Evolutionary conservation across 2,888 invertebrate species (phyloP).

Genomic region (Trichogramma evanescens): DNA sequence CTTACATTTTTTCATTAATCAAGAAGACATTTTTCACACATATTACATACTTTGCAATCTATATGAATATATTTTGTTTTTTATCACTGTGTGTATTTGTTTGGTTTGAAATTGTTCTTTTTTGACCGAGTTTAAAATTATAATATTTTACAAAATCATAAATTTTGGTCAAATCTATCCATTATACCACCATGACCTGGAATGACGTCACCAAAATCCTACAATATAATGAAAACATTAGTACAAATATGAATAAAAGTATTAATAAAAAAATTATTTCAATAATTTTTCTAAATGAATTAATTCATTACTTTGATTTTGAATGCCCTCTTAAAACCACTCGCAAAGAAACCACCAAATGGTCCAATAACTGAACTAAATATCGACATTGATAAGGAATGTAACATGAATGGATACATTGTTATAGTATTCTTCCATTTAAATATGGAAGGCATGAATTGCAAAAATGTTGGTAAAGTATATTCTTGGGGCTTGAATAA

Average conservation of each 20-base stretch:
- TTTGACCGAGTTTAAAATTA: constrained; percentile 1
- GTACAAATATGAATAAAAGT: background rate
- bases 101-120: constrained; percentile 16
- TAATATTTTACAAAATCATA: constrained; percentile 9
- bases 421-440: constrained; percentile 66
- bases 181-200: constrained; percentile 99
- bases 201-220: constrained; percentile 99
- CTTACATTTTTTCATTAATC: constrained; percentile 1
- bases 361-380: constrained; percentile 99
- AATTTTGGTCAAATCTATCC: constrained; percentile 82
- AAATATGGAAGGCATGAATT: constrained; percentile 51
- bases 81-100: constrained; percentile 13
- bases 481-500: constrained; percentile 86
- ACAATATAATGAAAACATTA: constrained; percentile 26
- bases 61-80: constrained; percentile 12
- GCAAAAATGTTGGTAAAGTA: constrained; percentile 59
- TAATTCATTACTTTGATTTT: constrained; percentile 82
- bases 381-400: constrained; percentile 89
- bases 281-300: background rate
- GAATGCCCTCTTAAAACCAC: constrained; percentile 98
- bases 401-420: constrained; percentile 90
- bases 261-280: too few species aligned
- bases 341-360: constrained; percentile 99
- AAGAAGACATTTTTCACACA: too few species aligned
- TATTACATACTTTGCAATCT: background rate